phyloP scores from a whole-genome alignment of 2,113 vertebrate species.

The Microcebus lehilahytsara region DNA sequence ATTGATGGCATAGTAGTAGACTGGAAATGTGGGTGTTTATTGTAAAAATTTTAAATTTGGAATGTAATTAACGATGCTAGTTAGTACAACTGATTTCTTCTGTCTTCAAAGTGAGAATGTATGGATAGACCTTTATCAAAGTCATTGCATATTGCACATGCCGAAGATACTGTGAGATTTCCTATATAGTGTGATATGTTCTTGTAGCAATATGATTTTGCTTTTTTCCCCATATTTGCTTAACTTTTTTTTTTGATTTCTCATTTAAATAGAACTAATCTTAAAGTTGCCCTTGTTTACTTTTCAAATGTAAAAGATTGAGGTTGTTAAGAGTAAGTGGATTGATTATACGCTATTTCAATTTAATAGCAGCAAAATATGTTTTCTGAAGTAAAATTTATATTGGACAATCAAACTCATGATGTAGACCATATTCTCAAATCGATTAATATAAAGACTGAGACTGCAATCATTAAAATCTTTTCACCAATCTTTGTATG shows the following conservation, averaged over 20 bases:
- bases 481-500: slow-evolving; percentile 23
- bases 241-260: neutral
- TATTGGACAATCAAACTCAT: slow-evolving; percentile 40
- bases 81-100: neutral
- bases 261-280: slow-evolving; percentile 60
- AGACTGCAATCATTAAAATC: neutral
- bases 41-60: neutral
- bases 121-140: neutral
- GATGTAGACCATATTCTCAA: slow-evolving; percentile 52
- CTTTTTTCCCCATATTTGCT: neutral
- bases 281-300: slow-evolving; percentile 24
- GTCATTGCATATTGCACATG: neutral
- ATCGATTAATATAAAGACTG: neutral
- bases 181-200: neutral
- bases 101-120: neutral
- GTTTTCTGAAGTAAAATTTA: slow-evolving; percentile 58
- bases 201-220: neutral
- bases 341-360: slow-evolving; percentile 73
- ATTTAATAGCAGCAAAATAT: slow-evolving; percentile 69
- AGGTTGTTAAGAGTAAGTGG: slow-evolving; percentile 54
- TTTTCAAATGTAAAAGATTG: neutral
- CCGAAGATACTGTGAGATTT: neutral
- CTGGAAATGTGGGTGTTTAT: neutral
- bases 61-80: neutral
- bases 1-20: neutral